Evolutionary conservation across 2,888 invertebrate genomes (phyloP).

Genomic region (Netelia melanura): DNA sequence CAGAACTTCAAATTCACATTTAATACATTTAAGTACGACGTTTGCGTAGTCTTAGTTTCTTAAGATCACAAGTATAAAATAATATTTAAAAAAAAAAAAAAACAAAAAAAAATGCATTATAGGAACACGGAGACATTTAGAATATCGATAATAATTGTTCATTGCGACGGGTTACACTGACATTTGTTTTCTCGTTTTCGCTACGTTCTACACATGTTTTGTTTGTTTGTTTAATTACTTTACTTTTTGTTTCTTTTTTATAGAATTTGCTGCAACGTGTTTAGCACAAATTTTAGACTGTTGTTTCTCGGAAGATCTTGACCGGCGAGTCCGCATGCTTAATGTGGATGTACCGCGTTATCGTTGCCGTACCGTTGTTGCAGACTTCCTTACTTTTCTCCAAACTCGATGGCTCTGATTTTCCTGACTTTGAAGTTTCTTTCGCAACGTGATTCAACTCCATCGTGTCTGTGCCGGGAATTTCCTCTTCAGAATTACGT

Average conservation of each 20-base stretch:
- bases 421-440: slow-evolving; percentile 60
- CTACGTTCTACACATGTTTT: slow-evolving; percentile 55
- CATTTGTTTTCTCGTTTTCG: slow-evolving; percentile 42
- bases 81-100: slow-evolving; percentile 51
- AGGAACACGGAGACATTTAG: slow-evolving; percentile 76
- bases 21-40: slow-evolving; percentile 63
- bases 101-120: slow-evolving; percentile 66
- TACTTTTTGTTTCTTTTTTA: slow-evolving; percentile 20
- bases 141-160: slow-evolving; percentile 69
- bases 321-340: slow-evolving; percentile 84
- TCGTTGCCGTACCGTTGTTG: slow-evolving; percentile 81
- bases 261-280: slow-evolving; percentile 49
- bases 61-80: slow-evolving; percentile 62
- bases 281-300: slow-evolving; percentile 77
- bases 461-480: slow-evolving; percentile 73
- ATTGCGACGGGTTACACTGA: slow-evolving; percentile 67
- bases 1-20: slow-evolving; percentile 18
- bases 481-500: slow-evolving; percentile 65
- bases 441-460: slow-evolving; percentile 73
- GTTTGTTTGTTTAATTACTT: slow-evolving; percentile 8
- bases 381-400: slow-evolving; percentile 71
- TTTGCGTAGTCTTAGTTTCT: slow-evolving; percentile 58
- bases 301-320: slow-evolving; percentile 85
- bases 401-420: slow-evolving; percentile 70
- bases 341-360: slow-evolving; percentile 84